These are phyloP conservation scores for Vanessa atalanta DNA, from an alignment of 1,140 invertebrate genomes.

Conservation along the genomic window DNA sequence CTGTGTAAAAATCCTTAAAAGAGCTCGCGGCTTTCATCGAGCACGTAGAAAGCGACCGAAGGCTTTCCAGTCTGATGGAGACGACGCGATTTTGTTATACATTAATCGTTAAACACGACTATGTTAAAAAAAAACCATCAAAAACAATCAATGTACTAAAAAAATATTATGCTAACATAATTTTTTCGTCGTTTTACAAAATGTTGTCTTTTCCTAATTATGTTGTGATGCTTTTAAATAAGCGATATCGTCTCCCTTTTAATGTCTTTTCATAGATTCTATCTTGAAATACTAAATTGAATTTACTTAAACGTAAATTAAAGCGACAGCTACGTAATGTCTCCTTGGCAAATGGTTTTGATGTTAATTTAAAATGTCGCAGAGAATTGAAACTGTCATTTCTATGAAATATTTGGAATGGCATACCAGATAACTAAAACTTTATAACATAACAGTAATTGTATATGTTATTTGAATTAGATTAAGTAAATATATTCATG, in stretches of 20 bases:
- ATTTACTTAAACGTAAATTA: conserved; percentile 19
- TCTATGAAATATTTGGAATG: too few species aligned
- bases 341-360: too few species aligned
- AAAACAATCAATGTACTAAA: conserved; percentile 28
- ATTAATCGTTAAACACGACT: conserved; percentile 10
- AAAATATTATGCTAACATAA: conserved; percentile 10
- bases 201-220: conserved; percentile 33
- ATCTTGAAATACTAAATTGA: conserved; percentile 12
- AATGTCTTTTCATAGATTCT: conserved; percentile 21
- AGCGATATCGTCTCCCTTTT: conserved; percentile 29
- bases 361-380: too few species aligned
- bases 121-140: conserved; percentile 1
- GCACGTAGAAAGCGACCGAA: conserved; percentile 23
- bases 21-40: conserved; percentile 29
- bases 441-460: too few species aligned
- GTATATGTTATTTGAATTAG: too few species aligned
- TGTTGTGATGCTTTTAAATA: conserved; percentile 34
- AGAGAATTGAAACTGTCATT: too few species aligned
- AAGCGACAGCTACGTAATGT: neutral
- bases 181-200: conserved; percentile 7
- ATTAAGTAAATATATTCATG: too few species aligned
- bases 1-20: conserved; percentile 20
- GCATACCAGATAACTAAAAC: too few species aligned
- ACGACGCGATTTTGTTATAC: conserved; percentile 30
- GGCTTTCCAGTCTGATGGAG: conserved; percentile 22